Percentiles rank a stretch among this genome's conserved stretches.
Evolutionary conservation across 2,797 vertebrate genomes (phyloP).

Genomic region (Chaunax sp.): DNA sequence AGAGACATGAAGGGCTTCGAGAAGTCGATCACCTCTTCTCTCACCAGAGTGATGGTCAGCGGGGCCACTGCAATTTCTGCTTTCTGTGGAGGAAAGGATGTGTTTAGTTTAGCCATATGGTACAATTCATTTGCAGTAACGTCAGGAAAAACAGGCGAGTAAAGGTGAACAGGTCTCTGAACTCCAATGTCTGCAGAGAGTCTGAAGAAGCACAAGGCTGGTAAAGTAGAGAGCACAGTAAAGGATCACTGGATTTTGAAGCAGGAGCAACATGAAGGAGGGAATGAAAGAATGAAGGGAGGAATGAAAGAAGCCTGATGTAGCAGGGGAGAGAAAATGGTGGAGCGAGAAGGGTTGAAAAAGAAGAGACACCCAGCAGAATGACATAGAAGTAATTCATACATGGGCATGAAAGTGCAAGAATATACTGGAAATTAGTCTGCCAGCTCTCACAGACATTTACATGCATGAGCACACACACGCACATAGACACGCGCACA

Average conservation of each 20-base stretch:
- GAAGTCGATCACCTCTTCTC: conserved; percentile 99
- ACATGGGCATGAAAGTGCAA: conserved; percentile 49
- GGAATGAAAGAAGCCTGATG: conserved; percentile 54
- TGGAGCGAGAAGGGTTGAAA: conserved; percentile 17
- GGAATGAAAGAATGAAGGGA: conserved; percentile 56
- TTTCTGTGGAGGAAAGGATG: conserved; percentile 84
- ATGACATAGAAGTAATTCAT: conserved; percentile 68
- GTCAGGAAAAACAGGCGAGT: conserved; percentile 4
- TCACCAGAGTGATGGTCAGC: conserved; percentile 97
- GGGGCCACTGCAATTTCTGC: conserved; percentile 99
- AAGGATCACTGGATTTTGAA: conserved; percentile 22
- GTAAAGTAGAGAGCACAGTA: conserved; percentile 4
- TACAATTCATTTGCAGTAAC: neutral
- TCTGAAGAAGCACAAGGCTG: neutral
- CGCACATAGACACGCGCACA: conserved; percentile 7
- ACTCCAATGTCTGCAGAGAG: neutral
- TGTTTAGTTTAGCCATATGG: conserved; percentile 4
- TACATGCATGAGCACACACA: conserved; percentile 23
- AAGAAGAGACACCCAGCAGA: conserved; percentile 34
- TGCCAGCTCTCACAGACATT: conserved; percentile 42
- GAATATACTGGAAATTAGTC: conserved; percentile 61
- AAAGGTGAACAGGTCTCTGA: conserved; percentile 1
- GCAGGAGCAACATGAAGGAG: conserved; percentile 36
- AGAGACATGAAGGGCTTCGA: conserved; percentile 99
- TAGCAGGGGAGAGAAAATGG: conserved; percentile 11